phyloP scores from a whole-genome alignment of 2,888 invertebrate species.

The Drosophila meridionalis region DNA sequence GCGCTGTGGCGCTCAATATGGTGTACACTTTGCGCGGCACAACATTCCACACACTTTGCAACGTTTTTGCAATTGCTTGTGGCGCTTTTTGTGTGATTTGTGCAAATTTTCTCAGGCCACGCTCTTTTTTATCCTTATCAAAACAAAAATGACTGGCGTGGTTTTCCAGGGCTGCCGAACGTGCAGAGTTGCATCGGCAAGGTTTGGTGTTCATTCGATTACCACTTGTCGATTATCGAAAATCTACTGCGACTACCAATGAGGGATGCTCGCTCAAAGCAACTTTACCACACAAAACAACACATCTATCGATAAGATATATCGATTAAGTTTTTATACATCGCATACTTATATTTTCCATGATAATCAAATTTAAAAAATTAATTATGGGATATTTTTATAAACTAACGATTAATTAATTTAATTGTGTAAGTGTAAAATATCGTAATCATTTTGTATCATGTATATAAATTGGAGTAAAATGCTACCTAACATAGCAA shows the following conservation, averaged over 20 bases:
- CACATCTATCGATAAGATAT: not conserved
- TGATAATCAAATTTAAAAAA: not conserved
- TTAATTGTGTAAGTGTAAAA: not conserved
- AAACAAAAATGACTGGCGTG: constrained; percentile 83
- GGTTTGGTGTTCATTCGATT: constrained; percentile 24
- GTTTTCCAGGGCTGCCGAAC: constrained; percentile 67
- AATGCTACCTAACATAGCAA: not conserved
- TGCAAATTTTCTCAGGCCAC: constrained; percentile 76
- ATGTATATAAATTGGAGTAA: not conserved
- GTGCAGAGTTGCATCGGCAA: constrained; percentile 56
- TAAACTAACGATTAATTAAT: not conserved
- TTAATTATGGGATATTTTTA: not conserved
- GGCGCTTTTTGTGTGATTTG: constrained; percentile 64
- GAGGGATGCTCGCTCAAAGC: constrained; percentile 34
- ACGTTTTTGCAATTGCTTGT: constrained; percentile 60
- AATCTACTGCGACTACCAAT: constrained; percentile 2
- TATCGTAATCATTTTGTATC: not conserved
- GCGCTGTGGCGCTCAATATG: constrained; percentile 56
- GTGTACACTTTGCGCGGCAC: constrained; percentile 57
- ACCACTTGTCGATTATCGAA: constrained; percentile 44
- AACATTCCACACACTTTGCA: constrained; percentile 60
- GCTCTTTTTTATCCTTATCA: constrained; percentile 83
- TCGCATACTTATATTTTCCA: too few relatives aligned
- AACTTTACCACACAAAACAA: not conserved
- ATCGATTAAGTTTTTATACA: constrained; percentile 25